Base-by-base conservation (phyloP, 2,113 vertebrate genomes). In the Pelobates fuscus region DNA sequence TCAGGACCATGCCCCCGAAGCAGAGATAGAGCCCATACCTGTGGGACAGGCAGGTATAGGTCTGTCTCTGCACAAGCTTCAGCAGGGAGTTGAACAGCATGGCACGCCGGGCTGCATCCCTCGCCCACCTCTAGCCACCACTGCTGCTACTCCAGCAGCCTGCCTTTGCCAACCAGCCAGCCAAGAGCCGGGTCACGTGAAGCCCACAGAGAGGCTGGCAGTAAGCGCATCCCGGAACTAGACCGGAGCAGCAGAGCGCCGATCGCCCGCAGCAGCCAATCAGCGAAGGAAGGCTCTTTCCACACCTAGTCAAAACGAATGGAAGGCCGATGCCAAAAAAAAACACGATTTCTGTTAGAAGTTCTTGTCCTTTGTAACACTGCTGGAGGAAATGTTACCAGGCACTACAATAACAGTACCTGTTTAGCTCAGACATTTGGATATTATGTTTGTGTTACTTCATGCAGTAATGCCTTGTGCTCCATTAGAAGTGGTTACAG, bases 41-140 rank as follows among this genome's bases (percentile, higher is more conserved):
- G 85, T 98, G 96, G 67, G 96, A 98, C 89, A 98, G 93, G 84
- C 96, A 98, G 82, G 96, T 97, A 86, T 98, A 98, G 64, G 95
- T 97, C 92, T 98, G 96, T 80, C 96, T 84, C 92, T 98, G 96
- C 26, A 98, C 71, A 58, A 98, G 93, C 91, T 98, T 98, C 27
- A 98, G 82, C 78, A 91, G 78, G 60, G 92, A 93, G 62, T 91
- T 86, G 78, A 93, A 89, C 87, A 95, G 93, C 96, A 97, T 97
- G 89, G 83, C 91, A 85, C 59, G 80, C 65, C 64, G 77, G 76
- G 60, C 69, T 67, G 65, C 80, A 77, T 74, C 60, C 81, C 67
- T 30, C 27, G 21, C 43, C 70, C 70, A 54, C 70, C 59, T 27
- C 61, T 49, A 43, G 32, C 30, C 20, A 41, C 30, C 20, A 41